Percentiles rank a stretch among this genome's conserved stretches.
Conservation (phyloP, 2,113 vertebrate genomes). For the Ophthalmolycus amberensis region DNA sequence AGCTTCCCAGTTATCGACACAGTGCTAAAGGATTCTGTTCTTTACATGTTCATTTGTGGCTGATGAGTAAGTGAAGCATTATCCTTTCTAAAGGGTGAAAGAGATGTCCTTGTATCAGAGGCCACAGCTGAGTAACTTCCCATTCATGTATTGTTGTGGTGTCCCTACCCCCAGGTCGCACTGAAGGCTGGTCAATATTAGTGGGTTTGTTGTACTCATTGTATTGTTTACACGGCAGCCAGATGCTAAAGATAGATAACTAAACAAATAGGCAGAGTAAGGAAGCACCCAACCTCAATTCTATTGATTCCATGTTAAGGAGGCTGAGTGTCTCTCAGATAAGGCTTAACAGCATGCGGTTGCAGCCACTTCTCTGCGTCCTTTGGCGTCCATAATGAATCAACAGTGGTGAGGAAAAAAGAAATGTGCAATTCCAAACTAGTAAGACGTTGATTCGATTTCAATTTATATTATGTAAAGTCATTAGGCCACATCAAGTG, state of each 20-base stretch:
- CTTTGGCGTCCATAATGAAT: constrained; percentile 35
- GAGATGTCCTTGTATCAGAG: constrained; percentile 59
- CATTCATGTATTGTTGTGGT: constrained; percentile 72
- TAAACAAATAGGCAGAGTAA: constrained; percentile 57
- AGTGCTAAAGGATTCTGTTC: constrained; percentile 14
- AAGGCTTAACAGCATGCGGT: constrained; percentile 14
- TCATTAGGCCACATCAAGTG: constrained; percentile 59
- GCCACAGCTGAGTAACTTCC: constrained; percentile 73
- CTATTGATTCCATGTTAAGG: constrained; percentile 63
- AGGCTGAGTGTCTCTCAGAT: constrained; percentile 52
- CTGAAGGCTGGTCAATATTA: constrained; percentile 72
- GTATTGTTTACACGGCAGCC: constrained; percentile 69
- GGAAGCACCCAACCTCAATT: constrained; percentile 57
- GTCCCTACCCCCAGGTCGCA: constrained; percentile 48
- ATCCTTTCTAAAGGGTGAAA: constrained; percentile 51
- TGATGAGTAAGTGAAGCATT: constrained; percentile 55
- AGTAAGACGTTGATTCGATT: constrained; percentile 42
- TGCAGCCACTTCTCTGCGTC: constrained; percentile 2
- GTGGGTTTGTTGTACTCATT: constrained; percentile 64
- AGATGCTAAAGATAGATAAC: constrained; percentile 70
- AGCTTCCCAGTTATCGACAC: not conserved
- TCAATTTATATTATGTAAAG: constrained; percentile 45
- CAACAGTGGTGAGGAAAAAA: constrained; percentile 13
- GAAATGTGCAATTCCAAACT: constrained; percentile 48
- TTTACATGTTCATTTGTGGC: constrained; percentile 49